A percentile compares a stretch with the other conserved stretches of the same genome.
Conservation (phyloP, 1,140 invertebrate species). For the Drosophila kanapiae region DNA sequence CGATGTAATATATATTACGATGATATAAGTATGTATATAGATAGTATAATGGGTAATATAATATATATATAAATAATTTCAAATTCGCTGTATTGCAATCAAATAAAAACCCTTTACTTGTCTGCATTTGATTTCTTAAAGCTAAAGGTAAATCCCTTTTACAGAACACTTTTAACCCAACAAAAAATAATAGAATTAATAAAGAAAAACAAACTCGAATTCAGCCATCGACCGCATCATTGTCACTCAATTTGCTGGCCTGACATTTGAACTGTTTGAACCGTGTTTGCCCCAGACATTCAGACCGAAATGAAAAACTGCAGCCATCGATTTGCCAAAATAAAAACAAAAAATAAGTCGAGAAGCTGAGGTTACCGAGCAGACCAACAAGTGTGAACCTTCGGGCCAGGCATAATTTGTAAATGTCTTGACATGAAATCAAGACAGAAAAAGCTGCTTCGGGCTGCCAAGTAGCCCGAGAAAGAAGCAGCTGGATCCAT, state of each 20-base stretch:
- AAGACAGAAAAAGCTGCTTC: slow-evolving; percentile 39
- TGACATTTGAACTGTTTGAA: slow-evolving; percentile 68
- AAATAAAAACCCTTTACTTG: no score
- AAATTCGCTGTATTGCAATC: no score
- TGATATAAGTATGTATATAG: no score
- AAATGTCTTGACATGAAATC: slow-evolving; percentile 66
- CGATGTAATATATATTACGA: neutral
- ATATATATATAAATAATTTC: no score
- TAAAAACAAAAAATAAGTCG: neutral
- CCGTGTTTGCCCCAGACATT: slow-evolving; percentile 29
- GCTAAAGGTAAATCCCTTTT: neutral
- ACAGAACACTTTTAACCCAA: neutral
- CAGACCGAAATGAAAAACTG: slow-evolving; percentile 22
- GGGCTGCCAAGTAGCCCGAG: slow-evolving; percentile 22
- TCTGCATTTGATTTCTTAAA: no score
- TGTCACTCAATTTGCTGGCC: slow-evolving; percentile 69
- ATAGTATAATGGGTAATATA: no score
- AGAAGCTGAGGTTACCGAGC: slow-evolving; percentile 2
- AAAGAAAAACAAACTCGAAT: neutral
- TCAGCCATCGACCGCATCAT: slow-evolving; percentile 56
- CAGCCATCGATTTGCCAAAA: slow-evolving; percentile 38
- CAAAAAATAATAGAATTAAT: neutral
- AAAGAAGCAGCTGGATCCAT: slow-evolving; percentile 20
- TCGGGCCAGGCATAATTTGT: slow-evolving; percentile 64
- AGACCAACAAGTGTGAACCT: slow-evolving; percentile 44